Percentiles rank a stretch among this genome's conserved stretches.
Evolutionary conservation across 2,113 vertebrate genomes (phyloP).

Genomic region (Takifugu flavidus): DNA sequence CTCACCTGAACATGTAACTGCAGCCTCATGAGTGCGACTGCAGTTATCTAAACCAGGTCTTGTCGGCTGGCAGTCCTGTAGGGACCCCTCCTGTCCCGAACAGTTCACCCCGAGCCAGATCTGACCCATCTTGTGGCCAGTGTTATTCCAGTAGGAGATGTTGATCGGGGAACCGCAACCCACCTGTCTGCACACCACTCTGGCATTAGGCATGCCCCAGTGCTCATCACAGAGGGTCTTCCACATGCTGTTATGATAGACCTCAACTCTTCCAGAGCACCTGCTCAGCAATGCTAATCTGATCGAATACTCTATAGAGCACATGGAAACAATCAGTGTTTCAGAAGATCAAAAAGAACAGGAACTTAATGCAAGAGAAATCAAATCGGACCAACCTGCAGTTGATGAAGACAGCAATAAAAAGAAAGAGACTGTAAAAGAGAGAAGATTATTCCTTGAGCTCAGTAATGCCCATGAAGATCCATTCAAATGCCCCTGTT

Average conservation of each 20-base stretch:
- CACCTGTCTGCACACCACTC: slow-evolving; percentile 30
- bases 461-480: background rate
- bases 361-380: background rate
- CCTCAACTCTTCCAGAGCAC: slow-evolving; percentile 23
- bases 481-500: background rate
- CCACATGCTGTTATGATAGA: background rate
- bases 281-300: background rate
- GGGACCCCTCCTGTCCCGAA: slow-evolving; percentile 14
- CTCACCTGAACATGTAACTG: slow-evolving; percentile 37
- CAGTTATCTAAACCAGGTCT: slow-evolving; percentile 9
- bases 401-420: background rate
- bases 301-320: background rate
- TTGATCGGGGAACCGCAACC: background rate
- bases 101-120: slow-evolving; percentile 2
- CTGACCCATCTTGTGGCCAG: background rate
- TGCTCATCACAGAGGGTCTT: slow-evolving; percentile 10
- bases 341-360: background rate
- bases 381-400: slow-evolving; percentile 16
- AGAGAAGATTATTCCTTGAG: background rate
- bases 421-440: background rate
- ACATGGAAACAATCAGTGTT: background rate
- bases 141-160: fast-evolving
- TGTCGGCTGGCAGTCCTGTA: background rate
- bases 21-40: fast-evolving
- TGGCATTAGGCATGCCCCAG: background rate